phyloP scores from a whole-genome alignment of 2,888 invertebrate genomes.

The Anodontia alba region DNA sequence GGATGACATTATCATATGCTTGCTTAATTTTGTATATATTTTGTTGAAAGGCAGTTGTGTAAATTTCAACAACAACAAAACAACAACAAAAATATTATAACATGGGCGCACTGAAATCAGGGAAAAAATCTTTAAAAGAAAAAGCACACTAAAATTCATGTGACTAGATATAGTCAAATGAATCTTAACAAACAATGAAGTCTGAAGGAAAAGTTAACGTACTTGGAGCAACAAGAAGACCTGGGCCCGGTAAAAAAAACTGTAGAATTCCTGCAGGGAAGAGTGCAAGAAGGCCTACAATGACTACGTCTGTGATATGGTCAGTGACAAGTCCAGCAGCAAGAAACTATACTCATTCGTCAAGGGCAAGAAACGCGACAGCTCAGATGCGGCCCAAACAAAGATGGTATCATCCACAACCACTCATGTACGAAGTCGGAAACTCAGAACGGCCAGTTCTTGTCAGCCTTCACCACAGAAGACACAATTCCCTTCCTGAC shows the following conservation, averaged over 20 bases:
- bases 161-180: too few species aligned
- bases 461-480: conserved; percentile 13
- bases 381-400: conserved; percentile 1
- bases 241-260: background rate
- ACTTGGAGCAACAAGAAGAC: background rate
- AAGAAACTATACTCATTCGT: background rate
- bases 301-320: conserved; percentile 21
- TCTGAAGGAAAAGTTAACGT: too few species aligned
- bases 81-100: too few species aligned
- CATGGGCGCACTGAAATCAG: too few species aligned
- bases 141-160: too few species aligned
- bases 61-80: too few species aligned
- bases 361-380: conserved; percentile 10
- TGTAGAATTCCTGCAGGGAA: background rate
- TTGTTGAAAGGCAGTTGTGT: too few species aligned
- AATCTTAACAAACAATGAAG: too few species aligned
- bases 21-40: too few species aligned
- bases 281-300: conserved; percentile 18
- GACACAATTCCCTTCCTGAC: background rate
- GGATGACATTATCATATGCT: too few species aligned
- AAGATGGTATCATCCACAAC: background rate
- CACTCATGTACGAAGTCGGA: background rate
- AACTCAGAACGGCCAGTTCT: background rate
- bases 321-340: conserved; percentile 16
- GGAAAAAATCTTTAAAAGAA: too few species aligned